These are phyloP conservation scores for Agrotis segetum DNA, from an alignment of 2,888 invertebrate species.

Conservation along the genomic window DNA sequence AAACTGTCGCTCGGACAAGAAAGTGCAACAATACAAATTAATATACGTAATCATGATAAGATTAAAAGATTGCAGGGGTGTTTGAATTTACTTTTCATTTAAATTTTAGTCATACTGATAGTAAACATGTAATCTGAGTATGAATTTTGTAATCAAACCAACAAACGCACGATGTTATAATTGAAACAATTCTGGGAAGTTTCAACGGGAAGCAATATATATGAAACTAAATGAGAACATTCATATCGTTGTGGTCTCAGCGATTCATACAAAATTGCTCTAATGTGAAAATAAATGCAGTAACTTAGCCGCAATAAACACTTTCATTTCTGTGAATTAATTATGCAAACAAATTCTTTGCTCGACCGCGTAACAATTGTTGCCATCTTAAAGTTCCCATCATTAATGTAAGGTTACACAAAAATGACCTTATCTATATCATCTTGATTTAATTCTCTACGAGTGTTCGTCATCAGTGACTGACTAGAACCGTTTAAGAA, in stretches of 20 bases:
- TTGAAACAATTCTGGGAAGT: conserved; percentile 32
- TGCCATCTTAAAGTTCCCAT: conserved; percentile 69
- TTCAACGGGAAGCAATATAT: conserved; percentile 18
- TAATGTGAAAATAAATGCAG: conserved; percentile 67
- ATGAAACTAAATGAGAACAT: conserved; percentile 41
- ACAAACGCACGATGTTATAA: conserved; percentile 20
- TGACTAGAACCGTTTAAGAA: conserved; percentile 52
- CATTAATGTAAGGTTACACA: conserved; percentile 65
- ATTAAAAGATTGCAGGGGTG: neutral
- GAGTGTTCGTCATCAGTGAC: conserved; percentile 41
- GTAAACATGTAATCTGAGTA: neutral
- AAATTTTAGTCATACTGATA: neutral
- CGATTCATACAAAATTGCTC: conserved; percentile 53
- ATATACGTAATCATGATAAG: conserved; percentile 20
- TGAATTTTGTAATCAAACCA: neutral
- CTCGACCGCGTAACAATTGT: conserved; percentile 58
- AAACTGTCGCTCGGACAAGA: conserved; percentile 68
- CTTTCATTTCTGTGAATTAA: conserved; percentile 74
- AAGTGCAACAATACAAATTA: conserved; percentile 63
- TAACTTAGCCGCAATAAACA: conserved; percentile 60
- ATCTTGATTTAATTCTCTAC: conserved; percentile 58
- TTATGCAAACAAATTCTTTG: conserved; percentile 66
- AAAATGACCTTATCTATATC: conserved; percentile 58
- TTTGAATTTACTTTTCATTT: neutral
- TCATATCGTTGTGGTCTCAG: conserved; percentile 24